Evolutionary conservation across 2,797 vertebrate species (phyloP).

Genomic region (Phrynocephalus vlangalii): DNA sequence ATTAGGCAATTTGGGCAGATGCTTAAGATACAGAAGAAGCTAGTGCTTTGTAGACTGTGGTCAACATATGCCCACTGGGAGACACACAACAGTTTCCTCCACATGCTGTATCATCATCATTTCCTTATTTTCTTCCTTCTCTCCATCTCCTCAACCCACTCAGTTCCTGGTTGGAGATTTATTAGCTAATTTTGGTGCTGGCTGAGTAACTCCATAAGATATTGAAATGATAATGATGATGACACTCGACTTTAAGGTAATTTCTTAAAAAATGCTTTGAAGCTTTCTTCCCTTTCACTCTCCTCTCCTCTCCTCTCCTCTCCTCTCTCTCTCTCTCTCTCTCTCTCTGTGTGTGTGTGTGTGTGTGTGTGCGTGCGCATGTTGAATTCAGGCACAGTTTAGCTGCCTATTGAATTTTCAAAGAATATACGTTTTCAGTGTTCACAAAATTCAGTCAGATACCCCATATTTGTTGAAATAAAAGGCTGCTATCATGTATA

Average conservation of each 20-base stretch:
- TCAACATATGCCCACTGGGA: neutral
- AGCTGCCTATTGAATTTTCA: constrained; percentile 18
- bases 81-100: too few species aligned
- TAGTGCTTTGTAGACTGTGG: neutral
- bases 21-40: neutral
- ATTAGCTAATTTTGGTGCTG: too few species aligned
- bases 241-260: neutral
- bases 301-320: too few species aligned
- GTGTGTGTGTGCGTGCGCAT: neutral
- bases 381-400: neutral
- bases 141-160: too few species aligned
- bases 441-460: constrained; percentile 28
- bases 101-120: too few species aligned
- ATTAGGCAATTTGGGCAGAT: neutral
- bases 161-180: too few species aligned
- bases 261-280: neutral
- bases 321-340: too few species aligned
- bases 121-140: too few species aligned
- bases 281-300: neutral
- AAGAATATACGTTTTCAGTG: neutral
- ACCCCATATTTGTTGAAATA: neutral
- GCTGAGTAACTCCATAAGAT: too few species aligned
- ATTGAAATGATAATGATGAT: neutral
- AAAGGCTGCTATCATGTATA: constrained; percentile 4
- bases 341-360: too few species aligned